A percentile compares a stretch with the other conserved stretches of the same genome.
Evolutionary conservation across 2,113 vertebrate genomes (phyloP).

Genomic region (Rhabdornis inornatus): DNA sequence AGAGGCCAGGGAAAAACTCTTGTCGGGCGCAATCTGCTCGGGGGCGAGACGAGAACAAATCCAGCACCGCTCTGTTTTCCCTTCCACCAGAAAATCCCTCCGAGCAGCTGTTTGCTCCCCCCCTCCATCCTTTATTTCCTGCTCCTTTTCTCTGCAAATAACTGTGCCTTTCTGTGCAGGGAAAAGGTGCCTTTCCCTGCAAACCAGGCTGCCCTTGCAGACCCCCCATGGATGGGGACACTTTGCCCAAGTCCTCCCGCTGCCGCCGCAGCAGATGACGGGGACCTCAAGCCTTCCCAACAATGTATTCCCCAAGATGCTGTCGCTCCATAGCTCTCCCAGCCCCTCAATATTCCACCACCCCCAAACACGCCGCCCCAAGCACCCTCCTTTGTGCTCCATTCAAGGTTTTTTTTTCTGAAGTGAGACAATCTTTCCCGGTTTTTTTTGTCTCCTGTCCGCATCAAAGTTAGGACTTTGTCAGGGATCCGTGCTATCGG

Average conservation of each 20-base stretch:
- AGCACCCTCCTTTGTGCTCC: slow-evolving; percentile 70
- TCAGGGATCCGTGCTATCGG: slow-evolving; percentile 78
- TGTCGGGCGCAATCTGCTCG: background rate
- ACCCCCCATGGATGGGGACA: background rate
- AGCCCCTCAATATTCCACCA: slow-evolving; percentile 44
- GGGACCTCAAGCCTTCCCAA: slow-evolving; percentile 12
- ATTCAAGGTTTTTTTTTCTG: slow-evolving; percentile 73
- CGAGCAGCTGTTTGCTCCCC: background rate
- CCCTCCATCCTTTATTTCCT: background rate
- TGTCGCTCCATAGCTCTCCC: slow-evolving; percentile 33
- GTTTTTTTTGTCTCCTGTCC: slow-evolving; percentile 64
- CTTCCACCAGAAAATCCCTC: background rate
- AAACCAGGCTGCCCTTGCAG: background rate
- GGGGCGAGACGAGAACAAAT: background rate
- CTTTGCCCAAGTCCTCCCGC: background rate
- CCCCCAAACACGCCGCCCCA: background rate
- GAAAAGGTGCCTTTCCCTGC: background rate
- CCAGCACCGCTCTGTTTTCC: background rate
- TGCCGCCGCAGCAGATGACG: background rate
- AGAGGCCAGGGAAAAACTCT: background rate
- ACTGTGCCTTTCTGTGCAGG: background rate
- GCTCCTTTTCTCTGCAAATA: background rate
- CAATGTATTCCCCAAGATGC: slow-evolving; percentile 24
- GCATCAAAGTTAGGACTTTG: slow-evolving; percentile 87
- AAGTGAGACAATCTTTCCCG: slow-evolving; percentile 72